A percentile compares a stretch with the other conserved stretches of the same genome.
These are phyloP conservation scores for Erebia palarica DNA, from an alignment of 2,888 invertebrate genomes.

Conservation along the genomic window DNA sequence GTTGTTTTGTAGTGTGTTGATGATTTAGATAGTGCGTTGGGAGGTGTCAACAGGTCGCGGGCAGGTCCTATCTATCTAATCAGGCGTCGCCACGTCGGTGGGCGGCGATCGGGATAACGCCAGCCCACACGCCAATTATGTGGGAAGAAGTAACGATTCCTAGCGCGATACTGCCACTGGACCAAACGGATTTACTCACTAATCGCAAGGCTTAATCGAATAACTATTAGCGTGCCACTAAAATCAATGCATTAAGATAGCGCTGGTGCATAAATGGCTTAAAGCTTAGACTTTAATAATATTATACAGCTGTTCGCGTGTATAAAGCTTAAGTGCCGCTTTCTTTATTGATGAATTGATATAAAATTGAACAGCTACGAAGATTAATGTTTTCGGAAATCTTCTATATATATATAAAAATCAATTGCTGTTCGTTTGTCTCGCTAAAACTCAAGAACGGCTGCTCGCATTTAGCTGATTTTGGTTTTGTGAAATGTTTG, in stretches of 20 bases:
- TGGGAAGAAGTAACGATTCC: slow-evolving; percentile 80
- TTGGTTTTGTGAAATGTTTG: too few species aligned
- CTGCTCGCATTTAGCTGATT: too few species aligned
- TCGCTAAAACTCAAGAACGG: too few species aligned
- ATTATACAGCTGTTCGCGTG: slow-evolving; percentile 19
- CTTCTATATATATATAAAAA: too few species aligned
- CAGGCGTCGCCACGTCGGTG: slow-evolving; percentile 74
- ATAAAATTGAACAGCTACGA: slow-evolving; percentile 1
- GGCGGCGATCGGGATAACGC: slow-evolving; percentile 77
- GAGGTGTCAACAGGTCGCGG: slow-evolving; percentile 53
- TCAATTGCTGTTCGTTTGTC: too few species aligned
- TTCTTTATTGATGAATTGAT: slow-evolving; percentile 24
- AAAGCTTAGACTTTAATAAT: slow-evolving; percentile 40
- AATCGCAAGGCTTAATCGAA: slow-evolving; percentile 64
- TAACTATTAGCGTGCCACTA: slow-evolving; percentile 66
- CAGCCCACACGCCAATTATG: slow-evolving; percentile 81
- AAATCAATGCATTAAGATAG: slow-evolving; percentile 66
- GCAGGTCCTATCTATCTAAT: slow-evolving; percentile 71
- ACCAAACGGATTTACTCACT: slow-evolving; percentile 54
- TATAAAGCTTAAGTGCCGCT: slow-evolving; percentile 19
- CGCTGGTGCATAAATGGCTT: slow-evolving; percentile 45
- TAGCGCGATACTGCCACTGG: slow-evolving; percentile 68
- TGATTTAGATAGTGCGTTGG: slow-evolving; percentile 34
- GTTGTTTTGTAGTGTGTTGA: slow-evolving; percentile 11
- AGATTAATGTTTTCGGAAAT: slow-evolving; percentile 12